phyloP scores from a whole-genome alignment of 30 jellyfish, hydroid and myxozoan species.

The Aurelia aurita region DNA sequence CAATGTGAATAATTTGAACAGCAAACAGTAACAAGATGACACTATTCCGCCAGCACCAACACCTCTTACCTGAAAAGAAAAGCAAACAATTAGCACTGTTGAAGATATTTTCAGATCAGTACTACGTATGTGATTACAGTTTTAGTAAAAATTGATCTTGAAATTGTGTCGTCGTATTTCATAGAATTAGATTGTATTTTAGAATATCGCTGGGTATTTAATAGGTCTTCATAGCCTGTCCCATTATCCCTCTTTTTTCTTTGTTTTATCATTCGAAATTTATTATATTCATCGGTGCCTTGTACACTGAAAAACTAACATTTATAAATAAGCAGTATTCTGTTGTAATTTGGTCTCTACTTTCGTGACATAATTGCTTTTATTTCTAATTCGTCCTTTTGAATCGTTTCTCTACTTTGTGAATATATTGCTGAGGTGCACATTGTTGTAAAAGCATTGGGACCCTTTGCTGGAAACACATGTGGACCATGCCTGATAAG shows the following conservation, averaged over 20 bases:
- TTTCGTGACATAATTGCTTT: too few species aligned
- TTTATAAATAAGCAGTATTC: conserved; percentile 35
- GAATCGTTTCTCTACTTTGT: too few species aligned
- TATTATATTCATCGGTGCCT: conserved; percentile 16
- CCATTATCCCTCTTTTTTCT: conserved; percentile 12
- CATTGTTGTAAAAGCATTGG: too few species aligned
- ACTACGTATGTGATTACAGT: conserved; percentile 60
- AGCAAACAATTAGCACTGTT: not conserved
- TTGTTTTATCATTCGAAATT: conserved; percentile 47
- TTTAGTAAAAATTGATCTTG: conserved; percentile 57
- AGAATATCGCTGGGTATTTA: conserved; percentile 59
- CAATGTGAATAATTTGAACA: conserved; percentile 89
- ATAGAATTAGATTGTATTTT: conserved; percentile 68
- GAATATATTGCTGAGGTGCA: too few species aligned
- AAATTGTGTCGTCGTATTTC: conserved; percentile 70
- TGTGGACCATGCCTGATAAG: too few species aligned
- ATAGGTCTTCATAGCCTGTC: conserved; percentile 20
- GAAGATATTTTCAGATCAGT: too few species aligned
- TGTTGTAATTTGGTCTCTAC: conserved; percentile 43
- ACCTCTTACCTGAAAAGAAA: conserved; percentile 88
- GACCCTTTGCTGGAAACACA: too few species aligned
- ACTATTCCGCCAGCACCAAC: conserved; percentile 99
- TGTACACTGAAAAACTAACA: conserved; percentile 43
- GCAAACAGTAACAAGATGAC: conserved; percentile 91
- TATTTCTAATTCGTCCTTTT: too few species aligned